Conservation (phyloP, 2,113 vertebrate genomes). For the Neotoma lepida region DNA sequence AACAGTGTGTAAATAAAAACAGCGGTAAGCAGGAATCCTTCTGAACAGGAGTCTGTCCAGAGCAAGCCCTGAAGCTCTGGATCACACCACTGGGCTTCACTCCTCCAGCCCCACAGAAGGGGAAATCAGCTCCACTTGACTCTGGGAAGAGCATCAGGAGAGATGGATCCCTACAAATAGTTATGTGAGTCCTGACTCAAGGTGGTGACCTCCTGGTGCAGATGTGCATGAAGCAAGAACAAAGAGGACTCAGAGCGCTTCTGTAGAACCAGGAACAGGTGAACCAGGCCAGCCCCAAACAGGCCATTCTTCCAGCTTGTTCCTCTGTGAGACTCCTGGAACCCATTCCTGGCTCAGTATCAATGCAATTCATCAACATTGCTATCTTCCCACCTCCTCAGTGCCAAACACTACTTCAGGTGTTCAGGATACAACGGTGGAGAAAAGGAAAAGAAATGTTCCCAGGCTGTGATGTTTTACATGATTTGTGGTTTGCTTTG, state of each 20-base stretch:
- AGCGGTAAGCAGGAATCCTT: background rate
- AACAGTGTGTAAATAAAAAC: background rate
- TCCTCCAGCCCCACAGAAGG: background rate
- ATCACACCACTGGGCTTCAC: background rate
- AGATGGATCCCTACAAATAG: background rate
- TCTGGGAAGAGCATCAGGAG: background rate
- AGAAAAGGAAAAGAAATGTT: background rate
- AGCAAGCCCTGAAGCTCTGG: background rate
- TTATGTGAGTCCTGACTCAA: slow-evolving; percentile 11
- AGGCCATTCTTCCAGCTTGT: slow-evolving; percentile 61
- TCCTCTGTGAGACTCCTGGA: slow-evolving; percentile 20
- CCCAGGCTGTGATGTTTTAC: background rate
- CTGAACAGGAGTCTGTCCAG: background rate
- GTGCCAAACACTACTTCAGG: background rate
- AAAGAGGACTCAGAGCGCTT: slow-evolving; percentile 45
- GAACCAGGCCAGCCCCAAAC: background rate
- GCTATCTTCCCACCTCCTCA: background rate
- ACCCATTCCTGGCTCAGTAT: background rate
- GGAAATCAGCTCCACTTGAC: rapidly evolving
- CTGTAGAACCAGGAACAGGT: background rate
- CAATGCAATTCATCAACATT: background rate
- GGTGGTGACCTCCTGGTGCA: slow-evolving; percentile 51
- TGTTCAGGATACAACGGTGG: background rate
- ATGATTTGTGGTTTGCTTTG: background rate
- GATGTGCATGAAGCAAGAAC: slow-evolving; percentile 1